Evolutionary conservation across 1,140 invertebrate genomes (phyloP), one percentile per base, ranked within the genome.

Genomic region (Macrostomum lignano): DNA sequence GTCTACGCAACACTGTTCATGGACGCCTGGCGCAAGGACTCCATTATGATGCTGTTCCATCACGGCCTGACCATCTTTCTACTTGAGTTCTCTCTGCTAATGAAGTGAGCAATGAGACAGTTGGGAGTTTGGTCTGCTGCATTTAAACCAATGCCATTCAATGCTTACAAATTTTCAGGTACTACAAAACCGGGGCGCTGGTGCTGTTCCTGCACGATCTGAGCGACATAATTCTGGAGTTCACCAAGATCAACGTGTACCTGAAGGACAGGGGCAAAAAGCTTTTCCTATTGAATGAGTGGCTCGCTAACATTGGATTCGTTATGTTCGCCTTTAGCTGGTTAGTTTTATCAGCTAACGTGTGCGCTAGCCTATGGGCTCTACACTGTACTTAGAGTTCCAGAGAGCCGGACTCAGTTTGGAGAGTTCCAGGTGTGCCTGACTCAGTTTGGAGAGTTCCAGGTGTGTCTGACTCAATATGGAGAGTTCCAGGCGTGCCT

Each of bases 1-100:
- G 41, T 61, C 6, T 61, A 60, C 40, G 52, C 50, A n/a, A 59
- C 55, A 6, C 14, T 62, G n/a, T 52, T 51, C 33, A 46, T 58
- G 44, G 58, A 61, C 40, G 32, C 42, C 14, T 52, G 49, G 49
- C 35, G 59, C 20, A 55, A 47, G 30, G 57, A 61, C 39, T 48
- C 48, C n/a, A 21, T 39, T 25, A 39, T 58, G 7, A 48, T 61
- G 46, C 42, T 59, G 22, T 40, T 56, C 15, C 58, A 61, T 47
- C 58, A 61, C 42, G 38, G 60, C 21, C 32, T 61, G 11, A 57
- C 58, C 6, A 31, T 55, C 2, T 31, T 40, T 15, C 39, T 60
- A 9, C 43, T 61, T 11, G 38, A 40, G 2, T 43, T 60, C 15
- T 54, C 51, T 5, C 55, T 56, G 39, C 43, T 44, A 14, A 46